Conservation (phyloP, 1,140 invertebrate genomes). For the Harlomillsia oculata region DNA sequence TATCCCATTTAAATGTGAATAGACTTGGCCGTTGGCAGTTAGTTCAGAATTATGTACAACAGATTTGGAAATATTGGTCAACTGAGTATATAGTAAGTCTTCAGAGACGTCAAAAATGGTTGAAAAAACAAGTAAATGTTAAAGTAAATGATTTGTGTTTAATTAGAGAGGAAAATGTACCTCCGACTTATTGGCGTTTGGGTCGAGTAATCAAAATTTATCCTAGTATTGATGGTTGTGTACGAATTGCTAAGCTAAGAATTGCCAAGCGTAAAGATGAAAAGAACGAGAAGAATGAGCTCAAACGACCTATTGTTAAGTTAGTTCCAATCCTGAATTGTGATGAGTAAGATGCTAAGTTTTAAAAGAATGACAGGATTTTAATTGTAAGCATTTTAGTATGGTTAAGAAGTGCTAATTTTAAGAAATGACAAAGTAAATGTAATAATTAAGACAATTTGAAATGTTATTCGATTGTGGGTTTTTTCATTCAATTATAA, state of each 20-base stretch:
- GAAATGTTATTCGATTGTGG: no score
- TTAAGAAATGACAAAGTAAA: no score
- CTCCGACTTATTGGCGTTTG: slow-evolving; percentile 21
- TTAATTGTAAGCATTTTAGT: no score
- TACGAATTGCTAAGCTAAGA: slow-evolving; percentile 2
- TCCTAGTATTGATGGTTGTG: slow-evolving; percentile 13
- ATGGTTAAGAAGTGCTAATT: no score
- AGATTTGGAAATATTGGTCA: slow-evolving; percentile 1
- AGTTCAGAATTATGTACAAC: background rate
- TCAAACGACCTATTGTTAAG: slow-evolving; percentile 5
- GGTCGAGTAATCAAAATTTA: slow-evolving; percentile 22
- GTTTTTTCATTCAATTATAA: no score
- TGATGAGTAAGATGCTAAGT: no score
- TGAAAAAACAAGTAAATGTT: slow-evolving; percentile 19
- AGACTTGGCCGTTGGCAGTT: slow-evolving; percentile 32
- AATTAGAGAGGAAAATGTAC: slow-evolving; percentile 18
- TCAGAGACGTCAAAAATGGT: slow-evolving; percentile 35
- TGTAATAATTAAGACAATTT: no score
- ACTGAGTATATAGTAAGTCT: slow-evolving; percentile 21
- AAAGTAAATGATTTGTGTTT: slow-evolving; percentile 23
- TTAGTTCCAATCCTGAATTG: no score
- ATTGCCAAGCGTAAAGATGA: background rate
- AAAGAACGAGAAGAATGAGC: no score
- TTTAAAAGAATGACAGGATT: no score
- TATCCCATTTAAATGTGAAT: slow-evolving; percentile 6